phyloP scores from a whole-genome alignment of 2,888 invertebrate species.

The Diloba caeruleocephala region DNA sequence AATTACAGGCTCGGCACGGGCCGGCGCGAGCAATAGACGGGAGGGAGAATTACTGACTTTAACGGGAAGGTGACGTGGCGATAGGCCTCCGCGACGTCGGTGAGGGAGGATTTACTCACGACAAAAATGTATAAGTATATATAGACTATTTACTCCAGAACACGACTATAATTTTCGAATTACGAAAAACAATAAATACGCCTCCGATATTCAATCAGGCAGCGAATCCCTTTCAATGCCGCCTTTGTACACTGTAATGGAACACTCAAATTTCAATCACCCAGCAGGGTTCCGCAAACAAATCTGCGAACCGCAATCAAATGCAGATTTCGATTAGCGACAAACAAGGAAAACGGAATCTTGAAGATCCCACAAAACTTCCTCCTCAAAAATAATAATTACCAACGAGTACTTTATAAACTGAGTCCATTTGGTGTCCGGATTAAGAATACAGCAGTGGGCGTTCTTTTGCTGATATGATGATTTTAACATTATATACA shows the following conservation, averaged over 20 bases:
- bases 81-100: too few relatives aligned
- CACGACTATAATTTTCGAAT: constrained; percentile 4
- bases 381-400: constrained; percentile 1
- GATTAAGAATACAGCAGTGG: too few relatives aligned
- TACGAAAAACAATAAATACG: constrained; percentile 14
- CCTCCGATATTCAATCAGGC: constrained; percentile 17
- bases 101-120: too few relatives aligned
- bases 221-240: constrained; percentile 33
- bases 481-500: too few relatives aligned
- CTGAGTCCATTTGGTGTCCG: too few relatives aligned
- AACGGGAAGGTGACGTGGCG: too few relatives aligned
- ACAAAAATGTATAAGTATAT: too few relatives aligned
- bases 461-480: too few relatives aligned
- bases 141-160: too few relatives aligned
- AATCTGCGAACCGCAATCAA: constrained; percentile 39
- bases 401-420: neutral
- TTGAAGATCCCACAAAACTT: constrained; percentile 8
- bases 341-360: constrained; percentile 45
- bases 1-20: too few relatives aligned
- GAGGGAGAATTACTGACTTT: too few relatives aligned
- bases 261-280: constrained; percentile 61
- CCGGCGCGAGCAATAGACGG: too few relatives aligned
- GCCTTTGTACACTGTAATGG: constrained; percentile 41
- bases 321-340: constrained; percentile 42
- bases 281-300: constrained; percentile 54